Base-by-base conservation (phyloP, 2,888 invertebrate genomes). In the Lathronympha strigana region DNA sequence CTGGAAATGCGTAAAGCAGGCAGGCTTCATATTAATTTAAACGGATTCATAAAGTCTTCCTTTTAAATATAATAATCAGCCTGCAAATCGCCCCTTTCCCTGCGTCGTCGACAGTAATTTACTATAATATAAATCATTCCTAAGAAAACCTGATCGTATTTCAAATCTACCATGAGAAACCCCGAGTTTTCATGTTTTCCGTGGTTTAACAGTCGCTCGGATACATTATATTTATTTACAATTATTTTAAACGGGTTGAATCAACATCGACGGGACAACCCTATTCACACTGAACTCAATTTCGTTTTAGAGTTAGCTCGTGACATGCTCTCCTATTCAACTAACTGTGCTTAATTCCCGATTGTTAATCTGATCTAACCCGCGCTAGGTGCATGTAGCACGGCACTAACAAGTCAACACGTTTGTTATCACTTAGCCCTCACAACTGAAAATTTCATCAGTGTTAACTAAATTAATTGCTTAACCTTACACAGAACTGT, bases 201-300 rank as follows among this genome's bases (percentile, higher is more conserved):
- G n/a, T n/a, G n/a, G n/a, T n/a, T n/a, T n/a, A n/a, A n/a, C n/a
- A n/a, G n/a, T n/a, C n/a, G n/a, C n/a, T n/a, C n/a, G n/a, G n/a
- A n/a, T n/a, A n/a, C n/a, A n/a, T n/a, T n/a, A n/a, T n/a, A n/a
- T n/a, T n/a, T n/a, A n/a, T n/a, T n/a, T n/a, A n/a, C n/a, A n/a
- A n/a, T 11, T 33, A 33, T 33, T 33, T 8, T 23, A 23, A 53
- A n/a, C n/a, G n/a, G n/a, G n/a, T n/a, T n/a, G n/a, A 33, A 13
- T 17, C 25, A 28, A n/a, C 11, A n/a, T 31, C 50, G 50, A 40
- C 43, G 50, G 36, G 21, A 49, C 68, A 53, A 66, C 69, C 69
- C 71, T 68, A 69, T 69, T 61, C 69, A 68, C 68, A 69, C 66
- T 72, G 73, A 72, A 77, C 73, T 71, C 76, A 79, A 81, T 81